These are phyloP conservation scores for Drosophila ambigua DNA, from an alignment of 1,140 invertebrate genomes.

Conservation along the genomic window DNA sequence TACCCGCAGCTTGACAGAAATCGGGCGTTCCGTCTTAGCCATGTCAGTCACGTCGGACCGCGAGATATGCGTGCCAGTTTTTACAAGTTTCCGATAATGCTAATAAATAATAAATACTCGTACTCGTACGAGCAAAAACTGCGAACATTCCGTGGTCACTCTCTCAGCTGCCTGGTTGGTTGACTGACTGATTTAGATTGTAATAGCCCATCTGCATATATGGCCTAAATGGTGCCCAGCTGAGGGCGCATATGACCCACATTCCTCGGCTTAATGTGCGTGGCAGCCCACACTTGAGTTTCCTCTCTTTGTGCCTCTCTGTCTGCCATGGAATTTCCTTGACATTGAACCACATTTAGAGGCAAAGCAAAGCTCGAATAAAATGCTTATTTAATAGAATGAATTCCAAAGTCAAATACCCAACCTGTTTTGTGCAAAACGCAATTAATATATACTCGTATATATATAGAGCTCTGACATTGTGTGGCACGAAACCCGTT, in stretches of 20 bases:
- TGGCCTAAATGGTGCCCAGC: constrained; percentile 33
- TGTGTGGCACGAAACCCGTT: constrained; percentile 48
- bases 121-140: constrained; percentile 19
- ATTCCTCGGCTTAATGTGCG: constrained; percentile 27
- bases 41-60: constrained; percentile 56
- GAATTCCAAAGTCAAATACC: constrained; percentile 54
- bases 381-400: constrained; percentile 44
- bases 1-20: constrained; percentile 55
- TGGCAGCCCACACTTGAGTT: constrained; percentile 26
- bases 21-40: constrained; percentile 43
- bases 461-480: constrained; percentile 15
- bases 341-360: constrained; percentile 73
- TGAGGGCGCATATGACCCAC: constrained; percentile 32
- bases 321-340: constrained; percentile 53
- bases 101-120: constrained; percentile 26
- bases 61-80: constrained; percentile 59
- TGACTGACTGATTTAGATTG: constrained; percentile 14
- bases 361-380: constrained; percentile 35
- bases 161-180: constrained; percentile 16
- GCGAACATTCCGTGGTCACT: constrained; percentile 48
- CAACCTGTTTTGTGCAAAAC: constrained; percentile 47
- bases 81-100: constrained; percentile 56
- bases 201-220: constrained; percentile 45
- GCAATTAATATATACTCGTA: constrained; percentile 18
- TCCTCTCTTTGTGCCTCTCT: neutral